These are phyloP conservation scores for Collichthys lucidus DNA, from an alignment of 2,113 vertebrate species.

Conservation along the genomic window DNA sequence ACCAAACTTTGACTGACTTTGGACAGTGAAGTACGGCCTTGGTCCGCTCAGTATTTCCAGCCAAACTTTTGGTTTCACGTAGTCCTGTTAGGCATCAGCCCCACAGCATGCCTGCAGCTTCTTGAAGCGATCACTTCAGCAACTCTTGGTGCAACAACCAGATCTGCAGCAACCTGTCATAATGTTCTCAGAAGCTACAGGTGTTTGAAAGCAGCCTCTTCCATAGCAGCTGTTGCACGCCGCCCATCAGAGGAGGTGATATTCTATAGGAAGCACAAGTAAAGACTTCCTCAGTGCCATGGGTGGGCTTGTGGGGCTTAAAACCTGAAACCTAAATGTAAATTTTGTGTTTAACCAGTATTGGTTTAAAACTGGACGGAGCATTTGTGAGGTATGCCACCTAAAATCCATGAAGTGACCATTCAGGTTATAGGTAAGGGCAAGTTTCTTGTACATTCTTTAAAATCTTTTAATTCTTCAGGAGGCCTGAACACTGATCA, in stretches of 20 bases:
- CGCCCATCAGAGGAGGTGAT: neutral
- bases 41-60: neutral
- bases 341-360: too few relatives aligned
- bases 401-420: too few relatives aligned
- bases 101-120: neutral
- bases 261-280: neutral
- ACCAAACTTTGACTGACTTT: conserved; percentile 7
- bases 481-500: too few relatives aligned
- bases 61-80: neutral
- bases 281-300: neutral
- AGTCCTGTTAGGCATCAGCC: neutral
- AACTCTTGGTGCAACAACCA: neutral
- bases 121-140: neutral
- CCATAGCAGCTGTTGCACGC: neutral
- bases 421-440: too few relatives aligned
- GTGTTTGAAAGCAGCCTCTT: neutral
- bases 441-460: too few relatives aligned
- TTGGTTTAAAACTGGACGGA: too few relatives aligned
- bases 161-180: neutral
- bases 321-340: too few relatives aligned
- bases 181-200: neutral
- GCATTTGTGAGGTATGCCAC: too few relatives aligned
- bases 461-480: too few relatives aligned
- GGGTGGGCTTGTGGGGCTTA: too few relatives aligned
- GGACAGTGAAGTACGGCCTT: neutral